Evolutionary conservation across 2,113 vertebrate genomes (phyloP).

Genomic region (Calyptomena viridis): DNA sequence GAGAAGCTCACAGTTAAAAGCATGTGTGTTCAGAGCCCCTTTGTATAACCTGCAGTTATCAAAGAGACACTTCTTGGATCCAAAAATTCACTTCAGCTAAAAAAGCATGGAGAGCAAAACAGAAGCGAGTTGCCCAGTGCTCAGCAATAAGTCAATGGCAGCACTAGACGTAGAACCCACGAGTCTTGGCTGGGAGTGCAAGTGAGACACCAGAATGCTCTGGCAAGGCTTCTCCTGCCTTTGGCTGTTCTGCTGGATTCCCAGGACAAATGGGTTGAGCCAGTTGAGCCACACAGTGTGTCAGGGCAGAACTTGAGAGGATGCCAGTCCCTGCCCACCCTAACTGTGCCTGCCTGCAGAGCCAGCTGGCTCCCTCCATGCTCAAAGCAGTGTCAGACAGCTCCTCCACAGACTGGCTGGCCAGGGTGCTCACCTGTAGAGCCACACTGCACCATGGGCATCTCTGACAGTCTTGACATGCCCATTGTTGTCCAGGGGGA

Average conservation of each 20-base stretch:
- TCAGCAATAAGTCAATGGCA: background rate
- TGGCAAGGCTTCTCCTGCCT: conserved; percentile 31
- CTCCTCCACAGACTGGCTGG: background rate
- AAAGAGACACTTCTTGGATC: background rate
- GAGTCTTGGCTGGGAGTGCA: background rate
- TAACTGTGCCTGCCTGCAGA: background rate
- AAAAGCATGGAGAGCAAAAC: background rate
- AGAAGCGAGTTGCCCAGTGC: background rate
- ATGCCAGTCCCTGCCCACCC: conserved; percentile 2
- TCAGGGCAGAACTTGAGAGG: background rate
- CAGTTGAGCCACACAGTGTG: background rate
- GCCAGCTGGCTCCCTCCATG: conserved; percentile 8
- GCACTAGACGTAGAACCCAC: background rate
- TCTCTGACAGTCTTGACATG: background rate
- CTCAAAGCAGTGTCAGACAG: background rate
- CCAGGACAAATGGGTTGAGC: background rate
- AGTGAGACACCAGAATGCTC: background rate
- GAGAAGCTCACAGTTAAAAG: background rate
- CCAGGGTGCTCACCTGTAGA: background rate
- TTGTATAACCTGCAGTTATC: background rate
- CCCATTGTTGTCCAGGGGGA: background rate
- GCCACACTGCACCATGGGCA: background rate
- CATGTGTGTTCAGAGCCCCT: background rate
- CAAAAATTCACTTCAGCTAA: background rate
- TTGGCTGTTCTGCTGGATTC: conserved; percentile 18